Conservation (phyloP, 2,113 vertebrate genomes). For the Heterotilapia buettikoferi region DNA sequence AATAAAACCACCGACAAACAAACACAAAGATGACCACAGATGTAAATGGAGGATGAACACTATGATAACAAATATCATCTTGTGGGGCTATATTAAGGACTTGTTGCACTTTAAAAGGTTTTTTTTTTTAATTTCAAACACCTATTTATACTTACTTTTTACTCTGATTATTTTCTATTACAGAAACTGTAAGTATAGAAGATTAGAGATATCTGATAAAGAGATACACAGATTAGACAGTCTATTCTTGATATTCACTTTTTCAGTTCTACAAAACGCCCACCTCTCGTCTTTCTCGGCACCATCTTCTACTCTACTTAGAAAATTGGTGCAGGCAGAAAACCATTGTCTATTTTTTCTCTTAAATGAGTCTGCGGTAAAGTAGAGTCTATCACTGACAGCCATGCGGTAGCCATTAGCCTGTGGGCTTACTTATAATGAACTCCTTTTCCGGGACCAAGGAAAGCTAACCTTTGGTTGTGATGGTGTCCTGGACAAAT, state of each 20-base stretch:
- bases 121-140: accelerated
- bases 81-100: background rate
- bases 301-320: background rate
- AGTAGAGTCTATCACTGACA: slow-evolving; percentile 1
- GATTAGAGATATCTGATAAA: background rate
- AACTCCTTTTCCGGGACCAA: slow-evolving; percentile 38
- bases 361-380: slow-evolving; percentile 29
- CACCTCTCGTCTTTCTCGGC: background rate
- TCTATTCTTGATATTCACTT: background rate
- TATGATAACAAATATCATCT: background rate
- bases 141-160: background rate
- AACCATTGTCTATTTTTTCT: background rate
- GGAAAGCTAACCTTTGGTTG: slow-evolving; percentile 14
- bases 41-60: background rate
- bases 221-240: background rate
- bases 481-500: slow-evolving; percentile 17
- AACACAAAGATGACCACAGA: background rate
- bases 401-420: slow-evolving; percentile 32
- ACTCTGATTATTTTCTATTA: no score
- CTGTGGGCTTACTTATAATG: slow-evolving; percentile 15
- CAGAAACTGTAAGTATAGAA: background rate
- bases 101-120: background rate
- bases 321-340: background rate
- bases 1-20: background rate
- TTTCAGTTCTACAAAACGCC: background rate